phyloP scores from a whole-genome alignment of 2,888 invertebrate genomes.

The Eudemis profundana region DNA sequence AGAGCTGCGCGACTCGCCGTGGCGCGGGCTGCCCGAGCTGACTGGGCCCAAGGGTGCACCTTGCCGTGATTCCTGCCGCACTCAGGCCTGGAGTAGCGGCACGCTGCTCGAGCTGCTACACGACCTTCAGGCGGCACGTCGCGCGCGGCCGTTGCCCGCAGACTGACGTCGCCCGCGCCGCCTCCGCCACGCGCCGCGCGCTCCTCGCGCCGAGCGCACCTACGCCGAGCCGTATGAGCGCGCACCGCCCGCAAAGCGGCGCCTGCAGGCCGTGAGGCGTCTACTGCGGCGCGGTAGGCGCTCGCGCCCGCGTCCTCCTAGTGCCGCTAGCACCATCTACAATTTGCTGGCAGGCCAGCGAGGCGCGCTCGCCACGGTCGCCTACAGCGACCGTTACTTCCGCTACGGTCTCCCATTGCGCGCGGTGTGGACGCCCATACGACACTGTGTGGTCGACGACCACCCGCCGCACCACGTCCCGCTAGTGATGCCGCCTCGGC shows the following conservation, averaged over 20 bases:
- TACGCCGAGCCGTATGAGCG: constrained; percentile 57
- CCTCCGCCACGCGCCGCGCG: constrained; percentile 51
- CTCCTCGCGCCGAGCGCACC: constrained; percentile 53
- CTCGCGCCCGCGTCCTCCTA: constrained; percentile 48
- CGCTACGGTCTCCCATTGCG: constrained; percentile 73
- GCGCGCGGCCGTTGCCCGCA: constrained; percentile 63
- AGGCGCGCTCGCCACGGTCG: constrained; percentile 69
- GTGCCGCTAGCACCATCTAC: constrained; percentile 58
- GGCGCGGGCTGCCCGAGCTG: constrained; percentile 98
- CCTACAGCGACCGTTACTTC: constrained; percentile 82
- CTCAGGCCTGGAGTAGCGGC: constrained; percentile 98
- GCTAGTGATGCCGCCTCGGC: constrained; percentile 41
- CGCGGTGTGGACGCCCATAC: constrained; percentile 51
- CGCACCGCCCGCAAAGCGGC: constrained; percentile 53
- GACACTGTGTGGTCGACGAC: constrained; percentile 50
- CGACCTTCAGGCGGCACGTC: constrained; percentile 80
- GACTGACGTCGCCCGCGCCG: constrained; percentile 70
- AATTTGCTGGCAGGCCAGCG: constrained; percentile 60
- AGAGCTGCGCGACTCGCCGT: constrained; percentile 91
- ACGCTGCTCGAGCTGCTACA: constrained; percentile 93
- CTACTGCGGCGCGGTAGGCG: constrained; percentile 48
- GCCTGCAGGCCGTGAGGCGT: constrained; percentile 48
- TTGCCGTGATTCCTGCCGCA: constrained; percentile 95
- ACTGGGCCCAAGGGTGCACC: constrained; percentile 94
- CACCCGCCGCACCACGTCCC: constrained; percentile 42